Conservation (phyloP, 1,140 invertebrate species). For the Zaprionus africanus region DNA sequence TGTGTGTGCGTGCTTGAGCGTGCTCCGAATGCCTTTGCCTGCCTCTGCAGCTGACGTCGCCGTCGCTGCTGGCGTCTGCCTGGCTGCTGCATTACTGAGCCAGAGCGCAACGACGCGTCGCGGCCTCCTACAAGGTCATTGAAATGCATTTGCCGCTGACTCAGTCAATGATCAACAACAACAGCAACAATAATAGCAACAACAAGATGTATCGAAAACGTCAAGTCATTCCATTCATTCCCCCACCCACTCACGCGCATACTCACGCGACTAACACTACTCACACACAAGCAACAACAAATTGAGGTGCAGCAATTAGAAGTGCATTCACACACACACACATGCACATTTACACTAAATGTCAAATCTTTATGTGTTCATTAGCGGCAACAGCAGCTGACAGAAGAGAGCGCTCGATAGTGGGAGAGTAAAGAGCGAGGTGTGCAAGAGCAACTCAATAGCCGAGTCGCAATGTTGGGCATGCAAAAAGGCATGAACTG, state of each 20-base stretch:
- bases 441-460: not conserved
- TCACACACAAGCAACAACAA: conserved; percentile 8
- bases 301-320: conserved; percentile 52
- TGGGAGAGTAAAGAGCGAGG: not conserved
- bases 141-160: conserved; percentile 35
- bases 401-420: not conserved
- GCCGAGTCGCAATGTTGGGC: not conserved
- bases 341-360: not conserved
- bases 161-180: conserved; percentile 18
- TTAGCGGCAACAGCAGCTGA: not conserved
- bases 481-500: not conserved
- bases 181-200: not conserved
- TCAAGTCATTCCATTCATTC: conserved; percentile 20
- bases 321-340: conserved; percentile 46
- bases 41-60: conserved; percentile 1
- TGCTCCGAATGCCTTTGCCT: not conserved
- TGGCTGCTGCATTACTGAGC: conserved; percentile 22
- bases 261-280: not conserved
- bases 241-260: not conserved
- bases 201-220: conserved; percentile 2
- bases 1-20: not conserved
- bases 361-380: conserved; percentile 13
- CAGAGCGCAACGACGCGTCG: not conserved
- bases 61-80: conserved; percentile 1
- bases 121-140: conserved; percentile 37